Base-by-base conservation (phyloP, 2,113 vertebrate genomes). In the Rana temporaria region DNA sequence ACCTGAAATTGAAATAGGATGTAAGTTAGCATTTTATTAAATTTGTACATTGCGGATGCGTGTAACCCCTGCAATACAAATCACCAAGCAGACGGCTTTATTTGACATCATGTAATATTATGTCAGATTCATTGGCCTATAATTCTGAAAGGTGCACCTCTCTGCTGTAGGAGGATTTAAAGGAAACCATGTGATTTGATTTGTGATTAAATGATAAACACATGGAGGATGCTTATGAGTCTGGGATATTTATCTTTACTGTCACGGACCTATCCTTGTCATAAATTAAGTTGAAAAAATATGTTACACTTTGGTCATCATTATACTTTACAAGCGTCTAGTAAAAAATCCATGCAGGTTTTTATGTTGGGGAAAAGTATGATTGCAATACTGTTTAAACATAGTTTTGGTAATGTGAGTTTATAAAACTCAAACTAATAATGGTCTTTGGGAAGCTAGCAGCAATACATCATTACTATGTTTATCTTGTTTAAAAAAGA, bases 111-210 rank as follows among this genome's bases (percentile, higher is more conserved):
- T 79, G 7, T 42, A 59, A 42, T 70, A 79, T 69, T 66, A 48
- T 79, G 55, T 70, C 30, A 69, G 78, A 70, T 79, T 79, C 66
- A 79, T 69, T 18, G 66, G 67, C 32, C 78, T 79, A 70, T 79
- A 57, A 79, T 69, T 79, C 32, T 69, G 7, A 70, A 70, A 70
- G 32, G 30, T 79, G 66, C n/a, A 22, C 6, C 53, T 69, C 32
- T 24, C 24, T 57, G 17, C 66, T 60, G 15, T 53, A 7, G 19
- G 32, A 56, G 19, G 32, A 38, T 79, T 79, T 70, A 79, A 34
- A 42, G 68, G 26, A 56, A 57, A 30, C 68, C 26, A 57, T 30
- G n/a, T 48, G 53, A 72, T 74, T 59, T 74, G 71, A 79, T 56
- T 79, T 60, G 24, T 60, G 78, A 60, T 79, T 48, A 57, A 68